Evolutionary conservation across 2,113 vertebrate species (phyloP), one percentile per base, ranked within the genome.

Genomic region (Cochlearius cochlearius): DNA sequence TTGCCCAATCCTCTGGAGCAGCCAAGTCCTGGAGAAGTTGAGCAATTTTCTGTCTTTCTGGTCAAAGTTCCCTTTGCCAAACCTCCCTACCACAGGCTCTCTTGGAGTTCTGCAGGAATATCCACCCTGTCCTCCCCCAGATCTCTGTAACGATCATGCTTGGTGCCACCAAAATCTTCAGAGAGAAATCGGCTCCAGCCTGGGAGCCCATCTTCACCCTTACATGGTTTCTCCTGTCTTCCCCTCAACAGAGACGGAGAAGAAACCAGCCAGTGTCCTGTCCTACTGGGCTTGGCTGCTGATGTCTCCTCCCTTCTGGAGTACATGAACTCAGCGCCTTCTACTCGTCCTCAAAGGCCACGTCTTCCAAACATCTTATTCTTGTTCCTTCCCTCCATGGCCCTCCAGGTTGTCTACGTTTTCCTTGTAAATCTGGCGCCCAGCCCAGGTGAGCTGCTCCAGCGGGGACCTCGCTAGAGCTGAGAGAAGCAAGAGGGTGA

Each of bases 321-420:
- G 45, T 9, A 20, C 16, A 8, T 7, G 59, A 30, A 53, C 58
- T 84, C 63, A 4, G 12, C n/a, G 68, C 11, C 50, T 68, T 47
- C 66, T 43, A 11, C 66, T 62, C 34, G 39, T 69, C 63, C 21
- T 69, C 50, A 34, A 60, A 56, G 53, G 34, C 34, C 39, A 26
- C 0, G 0, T 22, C 38, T 64, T 82, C 56, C 49, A 75, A 72
- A 27, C 49, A 12, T 10, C 38, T 56, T 32, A 1, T 15, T 82
- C 47, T 52, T 50, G 6, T 29, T 34, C 11, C 8, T 82, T 75
- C n/a, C 32, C 6, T 63, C 60, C n/a, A 1, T 22, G 55, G n/a
- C 7, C 87, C 77, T 67, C 56, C 69, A 58, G 3, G 9, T n/a
- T 63, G 47, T 11, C 38, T 45, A 50, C 6, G 3, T 63, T 72